phyloP scores from a whole-genome alignment of 2,888 invertebrate genomes.

The Callinectes sapidus region DNA sequence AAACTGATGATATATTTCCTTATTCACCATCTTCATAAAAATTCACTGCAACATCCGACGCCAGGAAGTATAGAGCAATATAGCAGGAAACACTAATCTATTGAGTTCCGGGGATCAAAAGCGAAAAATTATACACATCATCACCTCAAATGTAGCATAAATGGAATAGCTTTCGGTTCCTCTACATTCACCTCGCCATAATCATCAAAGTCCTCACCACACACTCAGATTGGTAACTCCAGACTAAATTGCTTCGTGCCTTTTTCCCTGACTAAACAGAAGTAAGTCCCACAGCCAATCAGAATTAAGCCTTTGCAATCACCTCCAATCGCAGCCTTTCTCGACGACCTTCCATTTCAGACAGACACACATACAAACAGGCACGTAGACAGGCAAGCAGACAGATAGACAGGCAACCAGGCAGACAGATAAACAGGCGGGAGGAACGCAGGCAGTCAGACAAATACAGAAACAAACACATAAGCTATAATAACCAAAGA shows the following conservation, averaged over 20 bases:
- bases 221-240: not conserved
- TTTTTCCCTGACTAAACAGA: slow-evolving; percentile 32
- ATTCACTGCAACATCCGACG: not conserved
- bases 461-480: not conserved
- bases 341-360: not conserved
- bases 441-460: not conserved
- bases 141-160: not conserved
- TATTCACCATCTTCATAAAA: not conserved
- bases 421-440: not conserved
- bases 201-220: slow-evolving; percentile 4
- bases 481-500: not conserved
- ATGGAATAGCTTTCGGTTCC: not conserved
- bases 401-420: not conserved
- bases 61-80: not conserved
- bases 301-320: slow-evolving; percentile 32
- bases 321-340: slow-evolving; percentile 25
- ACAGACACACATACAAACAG: not conserved
- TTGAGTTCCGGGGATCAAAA: not conserved
- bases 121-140: not conserved
- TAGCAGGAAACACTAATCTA: not conserved
- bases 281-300: slow-evolving; percentile 44
- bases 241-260: slow-evolving; percentile 20
- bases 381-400: not conserved
- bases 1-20: not conserved
- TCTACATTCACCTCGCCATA: not conserved